Evolutionary conservation across 2,888 invertebrate genomes (phyloP), one percentile per base, ranked within the genome.

Genomic region (Schizotus pectinicornis): DNA sequence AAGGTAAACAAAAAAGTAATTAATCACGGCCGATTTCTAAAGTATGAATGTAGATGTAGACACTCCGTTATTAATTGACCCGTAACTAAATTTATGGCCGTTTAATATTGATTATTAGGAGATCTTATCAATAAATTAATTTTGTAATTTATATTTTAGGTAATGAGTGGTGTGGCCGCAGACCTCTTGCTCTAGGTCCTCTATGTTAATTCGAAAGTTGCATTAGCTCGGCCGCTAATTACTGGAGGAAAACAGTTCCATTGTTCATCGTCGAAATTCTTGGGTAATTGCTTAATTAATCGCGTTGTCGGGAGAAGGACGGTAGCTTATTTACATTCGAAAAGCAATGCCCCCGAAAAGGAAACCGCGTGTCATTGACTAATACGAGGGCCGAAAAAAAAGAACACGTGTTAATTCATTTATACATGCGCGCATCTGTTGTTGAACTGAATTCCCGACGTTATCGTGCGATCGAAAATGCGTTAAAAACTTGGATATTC

Each of bases 71-170:
- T 50, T 55, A 55, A 55, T 55, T 55, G 55, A 55, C 55, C 48
- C 42, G 48, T 48, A 47, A 48, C 42, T 31, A 55, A 47, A 55
- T 55, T 55, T 55, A 55, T 55, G 42, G 48, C 55, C 36, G 14
- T 41, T 48, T 55, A 55, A 55, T 55, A 42, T 42, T 42, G 33
- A 55, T 55, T 55, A 47, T 55, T 55, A 55, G 36, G 39, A 56
- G 56, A 56, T 56, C 45, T 50, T 56, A 56, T 56, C 56, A 45
- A 13, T 32, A 50, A 56, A 56, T 54, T 54, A 54, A 54, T 55
- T 55, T 33, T 41, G 49, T 55, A 49, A 43, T 55, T 55, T 49
- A 36, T 55, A 48, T 47, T 43, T 38, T 49, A 36, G 49, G 34
- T 55, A 54, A 47, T 47, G 46, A 55, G n/a, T 8, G 42, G 48